A percentile compares a stretch with the other conserved stretches of the same genome.
phyloP scores from a whole-genome alignment of 2,888 invertebrate species.

The Dynastes tityus region DNA sequence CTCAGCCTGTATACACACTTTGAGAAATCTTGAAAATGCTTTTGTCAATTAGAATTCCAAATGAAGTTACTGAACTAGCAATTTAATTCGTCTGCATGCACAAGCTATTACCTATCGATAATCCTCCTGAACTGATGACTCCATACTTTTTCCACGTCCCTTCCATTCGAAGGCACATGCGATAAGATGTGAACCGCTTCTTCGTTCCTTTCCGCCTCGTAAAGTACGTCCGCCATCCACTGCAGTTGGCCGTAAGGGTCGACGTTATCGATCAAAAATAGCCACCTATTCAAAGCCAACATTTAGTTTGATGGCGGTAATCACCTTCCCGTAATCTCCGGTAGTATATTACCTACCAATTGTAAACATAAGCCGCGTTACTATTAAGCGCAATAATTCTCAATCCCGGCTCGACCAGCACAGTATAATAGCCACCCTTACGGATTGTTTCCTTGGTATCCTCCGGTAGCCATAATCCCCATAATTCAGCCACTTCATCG shows the following conservation, averaged over 20 bases:
- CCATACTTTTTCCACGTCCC: slow-evolving; percentile 82
- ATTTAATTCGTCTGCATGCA: not conserved
- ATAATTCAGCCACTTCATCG: slow-evolving; percentile 79
- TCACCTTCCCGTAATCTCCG: slow-evolving; percentile 2
- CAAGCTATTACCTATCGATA: slow-evolving; percentile 57
- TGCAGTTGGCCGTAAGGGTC: slow-evolving; percentile 84
- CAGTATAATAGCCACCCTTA: slow-evolving; percentile 85
- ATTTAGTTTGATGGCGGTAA: slow-evolving; percentile 4
- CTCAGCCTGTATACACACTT: no score
- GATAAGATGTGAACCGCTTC: slow-evolving; percentile 87
- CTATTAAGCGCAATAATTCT: slow-evolving; percentile 86
- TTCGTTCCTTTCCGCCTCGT: slow-evolving; percentile 79
- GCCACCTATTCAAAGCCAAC: slow-evolving; percentile 73
- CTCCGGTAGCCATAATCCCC: slow-evolving; percentile 80
- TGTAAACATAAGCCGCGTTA: slow-evolving; percentile 83
- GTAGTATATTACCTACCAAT: slow-evolving; percentile 77
- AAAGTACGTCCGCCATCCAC: slow-evolving; percentile 84
- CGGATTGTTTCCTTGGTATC: slow-evolving; percentile 76
- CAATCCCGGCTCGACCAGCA: slow-evolving; percentile 78
- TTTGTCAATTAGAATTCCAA: no score
- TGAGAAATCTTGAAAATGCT: no score
- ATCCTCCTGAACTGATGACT: slow-evolving; percentile 76
- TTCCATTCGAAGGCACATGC: slow-evolving; percentile 85
- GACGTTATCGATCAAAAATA: slow-evolving; percentile 71
- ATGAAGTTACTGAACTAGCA: no score